phyloP scores from a whole-genome alignment of 2,888 invertebrate genomes.

The Hydrotaea diabolus region DNA sequence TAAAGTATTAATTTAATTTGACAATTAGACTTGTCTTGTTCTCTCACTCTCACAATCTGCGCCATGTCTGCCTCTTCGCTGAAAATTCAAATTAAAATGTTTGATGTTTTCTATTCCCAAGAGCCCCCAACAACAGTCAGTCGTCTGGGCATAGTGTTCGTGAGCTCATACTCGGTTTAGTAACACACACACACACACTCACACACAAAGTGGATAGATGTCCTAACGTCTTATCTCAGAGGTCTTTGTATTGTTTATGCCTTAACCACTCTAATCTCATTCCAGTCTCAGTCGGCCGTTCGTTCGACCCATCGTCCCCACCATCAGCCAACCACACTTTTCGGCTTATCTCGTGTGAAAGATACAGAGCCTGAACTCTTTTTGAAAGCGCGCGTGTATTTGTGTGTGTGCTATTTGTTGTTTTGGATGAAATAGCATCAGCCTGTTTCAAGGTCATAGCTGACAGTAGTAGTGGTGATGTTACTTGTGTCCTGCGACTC shows the following conservation, averaged over 20 bases:
- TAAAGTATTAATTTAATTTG: background rate
- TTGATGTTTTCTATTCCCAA: conserved; percentile 1
- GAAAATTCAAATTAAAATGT: background rate
- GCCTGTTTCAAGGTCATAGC: conserved; percentile 66
- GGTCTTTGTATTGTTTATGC: background rate
- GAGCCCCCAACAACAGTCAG: background rate
- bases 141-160: background rate
- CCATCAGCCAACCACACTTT: background rate
- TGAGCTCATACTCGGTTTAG: background rate
- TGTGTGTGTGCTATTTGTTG: conserved; percentile 17
- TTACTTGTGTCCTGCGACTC: background rate
- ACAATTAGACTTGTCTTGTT: background rate
- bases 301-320: background rate
- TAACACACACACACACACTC: background rate
- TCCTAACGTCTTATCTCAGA: background rate
- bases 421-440: conserved; percentile 64
- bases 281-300: background rate
- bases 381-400: conserved; percentile 18
- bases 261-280: background rate
- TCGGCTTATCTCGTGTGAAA: conserved; percentile 23
- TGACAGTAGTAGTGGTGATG: conserved; percentile 46
- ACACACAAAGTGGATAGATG: no score
- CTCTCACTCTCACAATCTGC: background rate
- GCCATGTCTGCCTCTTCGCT: background rate
- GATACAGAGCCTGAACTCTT: conserved; percentile 4